Percentiles rank a stretch among this genome's conserved stretches.
Conservation (phyloP, 2,113 vertebrate genomes). For the Podilymbus podiceps region DNA sequence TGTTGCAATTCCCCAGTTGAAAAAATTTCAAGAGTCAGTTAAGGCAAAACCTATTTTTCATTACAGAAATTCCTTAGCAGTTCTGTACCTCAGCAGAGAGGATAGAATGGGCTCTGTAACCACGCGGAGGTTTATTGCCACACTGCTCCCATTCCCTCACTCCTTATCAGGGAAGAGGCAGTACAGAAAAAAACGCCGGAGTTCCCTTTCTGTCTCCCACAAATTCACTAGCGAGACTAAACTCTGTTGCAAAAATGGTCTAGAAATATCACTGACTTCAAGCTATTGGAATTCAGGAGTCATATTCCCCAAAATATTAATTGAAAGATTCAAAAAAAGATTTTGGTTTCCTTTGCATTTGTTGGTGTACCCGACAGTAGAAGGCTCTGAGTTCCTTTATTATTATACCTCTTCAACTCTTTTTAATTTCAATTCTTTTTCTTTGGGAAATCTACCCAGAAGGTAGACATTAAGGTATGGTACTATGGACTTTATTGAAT, state of each 20-base stretch:
- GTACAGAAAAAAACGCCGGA: not conserved
- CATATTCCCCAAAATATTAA: not conserved
- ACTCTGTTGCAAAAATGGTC: not conserved
- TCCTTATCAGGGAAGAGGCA: not conserved
- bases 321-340: not conserved
- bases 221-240: not conserved
- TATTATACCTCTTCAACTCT: not conserved
- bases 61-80: not conserved
- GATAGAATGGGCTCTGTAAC: not conserved
- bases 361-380: not conserved
- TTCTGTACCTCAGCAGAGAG: not conserved
- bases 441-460: not conserved
- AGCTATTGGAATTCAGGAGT: not conserved
- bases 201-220: not conserved
- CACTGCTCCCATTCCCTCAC: not conserved
- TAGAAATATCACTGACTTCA: not conserved
- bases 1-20: conserved; percentile 1
- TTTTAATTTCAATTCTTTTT: not conserved
- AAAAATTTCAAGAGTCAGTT: conserved; percentile 10
- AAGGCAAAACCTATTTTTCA: conserved; percentile 45
- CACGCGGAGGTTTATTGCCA: not conserved
- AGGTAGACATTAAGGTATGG: not conserved
- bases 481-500: not conserved
- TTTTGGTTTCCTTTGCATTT: not conserved
- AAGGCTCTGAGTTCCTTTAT: not conserved